Evolutionary conservation across 2,797 vertebrate genomes (phyloP), one percentile per base, ranked within the genome.

Genomic region (Picus viridis): DNA sequence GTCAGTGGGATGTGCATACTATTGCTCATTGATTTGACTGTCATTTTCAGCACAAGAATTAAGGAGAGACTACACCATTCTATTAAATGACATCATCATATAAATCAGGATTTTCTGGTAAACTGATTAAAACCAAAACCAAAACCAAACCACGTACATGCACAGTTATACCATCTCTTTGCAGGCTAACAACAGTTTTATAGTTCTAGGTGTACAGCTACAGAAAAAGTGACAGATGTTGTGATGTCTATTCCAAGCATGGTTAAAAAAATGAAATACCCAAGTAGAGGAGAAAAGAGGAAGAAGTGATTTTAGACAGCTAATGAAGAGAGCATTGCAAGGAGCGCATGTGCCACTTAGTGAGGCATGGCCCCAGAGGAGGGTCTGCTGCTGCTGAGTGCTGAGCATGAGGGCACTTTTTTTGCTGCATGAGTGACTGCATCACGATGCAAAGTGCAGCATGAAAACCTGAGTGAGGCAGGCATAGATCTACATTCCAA

Each of bases 81-180:
- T 76, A 65, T 32, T 54, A 86, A 57, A 14, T 36, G 47, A 73
- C 34, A 53, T 61, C 65, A 23, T 16, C 61, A 70, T 57, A 61
- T 15, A 29, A 75, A 86, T 75, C 12, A 61, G 18, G 5, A 58
- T 67, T 39, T 79, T 10, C 12, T 18, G 61, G 30, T 57, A 61
- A 82, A 75, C 29, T 34, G 34, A 76, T 75, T 80, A 74, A 93
- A 87, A 91, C 16, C 26, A 78, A 93, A 87, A 91, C 16, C 26
- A 78, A 89, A 84, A n/a, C 14, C 18, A 65, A 39, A 86, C 54
- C 26, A 64, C 0, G 0, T 58, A 34, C 63, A 81, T 83, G 47
- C 34, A 73, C 15, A 67, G 43, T 63, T 73, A 57, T 26, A 43
- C 6, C 2, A 1, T 9, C 47, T 93, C 8, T 62, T 80, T 54